Evolutionary conservation across 2,888 invertebrate species (phyloP).

Genomic region (Tiliacea citrago): DNA sequence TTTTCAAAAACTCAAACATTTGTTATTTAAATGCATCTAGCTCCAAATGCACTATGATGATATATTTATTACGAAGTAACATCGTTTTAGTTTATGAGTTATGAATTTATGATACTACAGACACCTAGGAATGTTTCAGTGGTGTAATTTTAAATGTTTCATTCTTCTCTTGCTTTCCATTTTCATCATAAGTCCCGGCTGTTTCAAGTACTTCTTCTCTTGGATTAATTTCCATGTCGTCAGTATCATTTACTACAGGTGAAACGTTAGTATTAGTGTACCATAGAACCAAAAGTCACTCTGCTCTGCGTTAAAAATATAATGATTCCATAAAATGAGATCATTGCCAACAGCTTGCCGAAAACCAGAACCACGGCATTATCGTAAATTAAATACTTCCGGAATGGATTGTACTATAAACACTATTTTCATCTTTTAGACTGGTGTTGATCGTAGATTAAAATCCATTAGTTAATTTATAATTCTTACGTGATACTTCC

Average conservation of each 20-base stretch:
- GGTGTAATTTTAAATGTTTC: not conserved
- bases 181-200: not conserved
- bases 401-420: no score
- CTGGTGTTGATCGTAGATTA: no score
- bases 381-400: no score
- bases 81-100: slow-evolving; percentile 21
- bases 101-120: slow-evolving; percentile 32
- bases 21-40: slow-evolving; percentile 33
- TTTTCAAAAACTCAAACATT: slow-evolving; percentile 24
- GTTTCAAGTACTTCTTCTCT: not conserved
- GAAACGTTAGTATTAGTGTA: no score
- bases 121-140: not conserved
- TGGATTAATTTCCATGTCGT: not conserved
- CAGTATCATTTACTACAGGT: no score
- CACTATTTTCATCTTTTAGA: no score
- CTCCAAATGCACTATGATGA: slow-evolving; percentile 48
- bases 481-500: no score
- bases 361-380: no score
- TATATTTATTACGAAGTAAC: slow-evolving; percentile 40
- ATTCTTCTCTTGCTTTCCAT: slow-evolving; percentile 8
- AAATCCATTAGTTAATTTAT: no score
- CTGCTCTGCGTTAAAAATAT: not conserved
- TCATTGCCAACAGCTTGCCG: not conserved
- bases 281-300: not conserved
- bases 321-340: not conserved